phyloP scores from a whole-genome alignment of 2,888 invertebrate genomes.

The Eupithecia inturbata region DNA sequence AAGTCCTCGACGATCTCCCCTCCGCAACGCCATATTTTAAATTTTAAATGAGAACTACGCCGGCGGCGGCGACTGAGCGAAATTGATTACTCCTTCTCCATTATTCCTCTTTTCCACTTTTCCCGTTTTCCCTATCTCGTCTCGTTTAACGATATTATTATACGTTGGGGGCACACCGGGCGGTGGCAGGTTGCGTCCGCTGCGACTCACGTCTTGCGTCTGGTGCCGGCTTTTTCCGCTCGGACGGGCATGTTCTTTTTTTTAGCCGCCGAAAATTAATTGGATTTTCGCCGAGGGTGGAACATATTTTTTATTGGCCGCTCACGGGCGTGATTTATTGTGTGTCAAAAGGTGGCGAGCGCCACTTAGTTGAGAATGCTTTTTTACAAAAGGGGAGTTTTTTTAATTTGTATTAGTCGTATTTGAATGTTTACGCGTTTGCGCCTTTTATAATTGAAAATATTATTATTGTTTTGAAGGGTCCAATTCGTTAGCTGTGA shows the following conservation, averaged over 20 bases:
- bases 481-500: neutral
- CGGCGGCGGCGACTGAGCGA: constrained; percentile 79
- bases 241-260: constrained; percentile 77
- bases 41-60: constrained; percentile 81
- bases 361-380: constrained; percentile 80
- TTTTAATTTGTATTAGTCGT: constrained; percentile 68
- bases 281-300: constrained; percentile 84
- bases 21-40: constrained; percentile 78
- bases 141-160: constrained; percentile 81
- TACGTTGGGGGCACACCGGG: constrained; percentile 52
- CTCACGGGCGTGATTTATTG: constrained; percentile 82
- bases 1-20: constrained; percentile 77
- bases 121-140: constrained; percentile 75
- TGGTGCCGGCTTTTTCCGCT: constrained; percentile 71
- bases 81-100: constrained; percentile 84
- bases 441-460: constrained; percentile 39
- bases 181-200: constrained; percentile 40
- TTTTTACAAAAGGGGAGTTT: constrained; percentile 66
- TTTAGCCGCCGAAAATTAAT: constrained; percentile 83
- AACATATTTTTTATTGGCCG: constrained; percentile 84
- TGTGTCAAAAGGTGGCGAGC: constrained; percentile 83
- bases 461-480: constrained; percentile 21
- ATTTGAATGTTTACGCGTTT: constrained; percentile 48
- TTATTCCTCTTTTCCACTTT: constrained; percentile 82
- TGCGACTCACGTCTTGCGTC: constrained; percentile 48